These are phyloP conservation scores for Amazona guildingii DNA, from an alignment of 2,113 vertebrate genomes.

Conservation along the genomic window DNA sequence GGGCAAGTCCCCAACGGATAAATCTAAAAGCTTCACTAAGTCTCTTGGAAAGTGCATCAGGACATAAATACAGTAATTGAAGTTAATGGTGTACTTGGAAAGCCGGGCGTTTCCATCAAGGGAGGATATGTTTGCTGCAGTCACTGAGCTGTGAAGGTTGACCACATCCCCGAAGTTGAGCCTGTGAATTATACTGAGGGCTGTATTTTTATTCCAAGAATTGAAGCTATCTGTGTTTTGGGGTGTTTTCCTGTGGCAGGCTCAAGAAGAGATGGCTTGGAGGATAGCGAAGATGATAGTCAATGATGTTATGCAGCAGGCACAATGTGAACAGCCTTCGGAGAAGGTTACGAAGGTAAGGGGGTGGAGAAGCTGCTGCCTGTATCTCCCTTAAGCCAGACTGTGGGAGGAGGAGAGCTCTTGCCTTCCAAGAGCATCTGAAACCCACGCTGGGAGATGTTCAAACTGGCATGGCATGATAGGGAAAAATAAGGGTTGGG, in stretches of 20 bases:
- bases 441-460: neutral
- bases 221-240: neutral
- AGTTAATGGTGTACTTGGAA: neutral
- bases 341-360: conserved; percentile 87
- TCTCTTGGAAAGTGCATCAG: neutral
- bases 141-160: neutral
- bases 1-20: neutral
- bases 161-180: accelerated
- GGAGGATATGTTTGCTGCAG: accelerated
- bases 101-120: neutral
- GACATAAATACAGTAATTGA: neutral
- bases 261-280: conserved; percentile 99
- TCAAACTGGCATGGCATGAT: neutral
- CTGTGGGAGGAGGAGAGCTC: conserved; percentile 30
- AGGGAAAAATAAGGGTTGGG: neutral
- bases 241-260: conserved; percentile 69
- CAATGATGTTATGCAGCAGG: conserved; percentile 95
- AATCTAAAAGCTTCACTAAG: neutral
- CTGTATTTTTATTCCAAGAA: neutral
- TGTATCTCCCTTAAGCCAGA: neutral
- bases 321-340: conserved; percentile 80
- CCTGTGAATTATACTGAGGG: neutral
- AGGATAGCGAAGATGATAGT: conserved; percentile 99
- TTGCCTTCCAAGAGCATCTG: neutral
- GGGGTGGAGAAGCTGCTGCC: neutral